These are phyloP conservation scores for Paramuricea clavata DNA, from an alignment of 92 coral and sea anemone species.

Conservation along the genomic window DNA sequence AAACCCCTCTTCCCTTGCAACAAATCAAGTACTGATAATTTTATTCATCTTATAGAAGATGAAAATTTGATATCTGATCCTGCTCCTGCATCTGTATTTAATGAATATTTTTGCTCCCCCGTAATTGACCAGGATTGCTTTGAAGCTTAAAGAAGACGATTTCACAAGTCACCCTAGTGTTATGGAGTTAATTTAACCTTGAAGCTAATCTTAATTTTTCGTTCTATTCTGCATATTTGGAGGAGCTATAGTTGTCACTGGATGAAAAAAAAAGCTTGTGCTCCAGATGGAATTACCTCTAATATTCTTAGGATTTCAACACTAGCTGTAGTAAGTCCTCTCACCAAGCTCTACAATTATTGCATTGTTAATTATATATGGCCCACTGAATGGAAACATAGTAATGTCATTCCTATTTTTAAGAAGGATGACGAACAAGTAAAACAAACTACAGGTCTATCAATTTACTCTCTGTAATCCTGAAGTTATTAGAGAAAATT, in stretches of 20 bases:
- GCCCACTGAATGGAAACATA: constrained; percentile 46
- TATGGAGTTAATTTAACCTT: background rate
- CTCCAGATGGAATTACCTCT: constrained; percentile 5
- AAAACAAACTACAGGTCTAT: constrained; percentile 45
- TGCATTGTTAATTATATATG: constrained; percentile 27
- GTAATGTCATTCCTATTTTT: constrained; percentile 46
- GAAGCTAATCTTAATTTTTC: background rate
- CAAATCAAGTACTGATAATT: constrained; percentile 22
- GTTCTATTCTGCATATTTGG: background rate
- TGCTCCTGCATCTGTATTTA: constrained; percentile 31
- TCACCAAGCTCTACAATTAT: constrained; percentile 37
- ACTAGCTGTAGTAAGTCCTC: constrained; percentile 42
- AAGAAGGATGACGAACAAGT: constrained; percentile 49
- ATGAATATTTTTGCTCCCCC: background rate
- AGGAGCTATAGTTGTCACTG: background rate
- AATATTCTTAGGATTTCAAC: constrained; percentile 47
- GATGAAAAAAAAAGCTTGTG: constrained; percentile 8
- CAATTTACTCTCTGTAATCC: constrained; percentile 30
- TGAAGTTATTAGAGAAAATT: constrained; percentile 57
- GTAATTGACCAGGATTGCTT: background rate
- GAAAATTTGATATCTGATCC: constrained; percentile 48
- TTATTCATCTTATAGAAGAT: constrained; percentile 43
- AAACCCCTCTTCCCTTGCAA: constrained; percentile 56
- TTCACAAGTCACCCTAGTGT: background rate
- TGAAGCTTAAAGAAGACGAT: background rate